Base-by-base conservation (phyloP, 2,113 vertebrate genomes). In the Siniperca knerii region DNA sequence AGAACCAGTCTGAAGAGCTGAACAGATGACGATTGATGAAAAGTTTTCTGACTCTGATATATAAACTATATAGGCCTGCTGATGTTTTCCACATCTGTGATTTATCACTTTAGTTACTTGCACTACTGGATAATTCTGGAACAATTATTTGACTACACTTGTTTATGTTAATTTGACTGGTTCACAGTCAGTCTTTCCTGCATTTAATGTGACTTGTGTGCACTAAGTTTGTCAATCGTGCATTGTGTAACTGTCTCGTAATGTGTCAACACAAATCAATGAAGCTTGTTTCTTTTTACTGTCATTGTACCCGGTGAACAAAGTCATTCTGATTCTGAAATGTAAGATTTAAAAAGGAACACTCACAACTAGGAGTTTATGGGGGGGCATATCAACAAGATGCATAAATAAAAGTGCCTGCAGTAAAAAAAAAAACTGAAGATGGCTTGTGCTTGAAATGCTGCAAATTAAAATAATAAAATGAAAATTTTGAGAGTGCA, bases 351-450 rank as follows among this genome's bases (percentile, higher is more conserved):
- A 4, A 29, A 33, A 69, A 68, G 40, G 16, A 40, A 29, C 35
- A 74, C 4, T 0, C 3, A 13, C 20, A 50, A 21, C 15, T n/a
- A 33, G 69, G 46, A 21, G 21, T 50, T 65, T 44, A 15, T 75
- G 33, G 46, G 69, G 25, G n/a, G n/a, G 15, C 52, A 50, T 29
- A 73, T 50, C 25, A 44, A 61, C 44, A 73, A 64, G 21, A 68
- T 77, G 52, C 54, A 84, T 4, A 33, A 55, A 67, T 20, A 72
- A 55, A 68, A 52, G 40, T 23, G 67, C 44, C 78, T 54, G 73
- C 37, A 60, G 48, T 1, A 25, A 18, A 10, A 61, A 20, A 37
- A 44, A 37, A 9, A 33, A 35, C 4, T 16, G 8, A 46, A 15
- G 21, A 61, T 23, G 9, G 25, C 48, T 64, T 66, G 50, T 62